Percentiles rank a stretch among this genome's conserved stretches.
Conservation (phyloP, 2,113 vertebrate genomes). For the Carassius auratus region DNA sequence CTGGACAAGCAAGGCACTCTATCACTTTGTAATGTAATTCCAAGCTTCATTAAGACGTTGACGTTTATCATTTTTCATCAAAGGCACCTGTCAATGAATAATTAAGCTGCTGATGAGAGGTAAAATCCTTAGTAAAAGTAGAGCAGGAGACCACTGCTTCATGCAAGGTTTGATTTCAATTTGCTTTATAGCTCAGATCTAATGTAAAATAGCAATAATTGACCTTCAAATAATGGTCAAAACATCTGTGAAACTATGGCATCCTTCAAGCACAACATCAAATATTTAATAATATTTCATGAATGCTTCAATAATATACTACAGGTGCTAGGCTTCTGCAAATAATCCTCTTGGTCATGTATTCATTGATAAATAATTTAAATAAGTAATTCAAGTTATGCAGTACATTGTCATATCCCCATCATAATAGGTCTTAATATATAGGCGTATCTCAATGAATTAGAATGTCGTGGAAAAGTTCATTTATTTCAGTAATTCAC, state of each 20-base stretch:
- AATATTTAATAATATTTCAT: not conserved
- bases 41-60: conserved; percentile 79
- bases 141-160: conserved; percentile 63
- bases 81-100: conserved; percentile 79
- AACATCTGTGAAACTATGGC: not conserved
- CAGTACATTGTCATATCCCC: not conserved
- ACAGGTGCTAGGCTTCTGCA: not conserved
- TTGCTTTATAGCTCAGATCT: not conserved
- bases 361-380: not conserved
- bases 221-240: not conserved
- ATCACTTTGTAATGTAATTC: conserved; percentile 82
- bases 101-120: conserved; percentile 77
- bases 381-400: not conserved
- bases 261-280: not conserved
- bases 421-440: not conserved
- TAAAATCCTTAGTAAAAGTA: conserved; percentile 69
- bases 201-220: not conserved
- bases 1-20: conserved; percentile 77
- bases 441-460: too few species aligned
- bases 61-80: conserved; percentile 83
- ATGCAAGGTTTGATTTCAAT: conserved; percentile 63
- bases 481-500: too few species aligned
- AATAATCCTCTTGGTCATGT: not conserved
- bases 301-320: not conserved
- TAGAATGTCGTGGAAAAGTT: too few species aligned